phyloP scores from a whole-genome alignment of 2,888 invertebrate species.

The Macrophya annulata region DNA sequence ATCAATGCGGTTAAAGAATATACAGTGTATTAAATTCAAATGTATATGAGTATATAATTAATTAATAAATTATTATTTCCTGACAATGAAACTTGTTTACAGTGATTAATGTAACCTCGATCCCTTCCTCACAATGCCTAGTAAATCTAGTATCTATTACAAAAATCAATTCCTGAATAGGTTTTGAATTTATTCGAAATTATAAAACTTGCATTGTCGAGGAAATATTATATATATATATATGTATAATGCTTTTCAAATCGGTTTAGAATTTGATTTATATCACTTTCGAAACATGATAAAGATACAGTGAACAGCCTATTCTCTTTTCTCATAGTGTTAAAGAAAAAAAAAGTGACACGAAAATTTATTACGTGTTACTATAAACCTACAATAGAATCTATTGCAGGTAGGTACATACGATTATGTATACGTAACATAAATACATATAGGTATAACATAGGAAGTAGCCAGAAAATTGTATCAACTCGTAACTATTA shows the following conservation, averaged over 20 bases:
- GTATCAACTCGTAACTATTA: neutral
- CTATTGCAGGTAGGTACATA: too few relatives aligned
- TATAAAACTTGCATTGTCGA: neutral
- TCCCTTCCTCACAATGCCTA: neutral
- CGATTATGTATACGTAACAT: neutral
- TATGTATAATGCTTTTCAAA: neutral
- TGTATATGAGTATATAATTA: neutral
- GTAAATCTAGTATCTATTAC: too few relatives aligned
- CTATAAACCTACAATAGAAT: neutral
- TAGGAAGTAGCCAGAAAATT: constrained; percentile 26
- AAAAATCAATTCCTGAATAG: neutral
- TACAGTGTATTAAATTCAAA: neutral
- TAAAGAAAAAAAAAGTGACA: neutral
- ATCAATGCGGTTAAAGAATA: neutral
- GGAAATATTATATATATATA: neutral
- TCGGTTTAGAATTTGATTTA: constrained; percentile 9
- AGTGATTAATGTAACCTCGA: neutral
- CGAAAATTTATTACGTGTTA: constrained; percentile 13
- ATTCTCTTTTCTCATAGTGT: neutral
- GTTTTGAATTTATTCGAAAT: neutral
- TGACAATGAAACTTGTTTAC: neutral
- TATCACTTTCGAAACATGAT: neutral
- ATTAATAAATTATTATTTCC: neutral
- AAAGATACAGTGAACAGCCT: neutral
- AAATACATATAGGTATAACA: neutral